Evolutionary conservation across 2,888 invertebrate species (phyloP).

Genomic region (Gryllus longicercus): DNA sequence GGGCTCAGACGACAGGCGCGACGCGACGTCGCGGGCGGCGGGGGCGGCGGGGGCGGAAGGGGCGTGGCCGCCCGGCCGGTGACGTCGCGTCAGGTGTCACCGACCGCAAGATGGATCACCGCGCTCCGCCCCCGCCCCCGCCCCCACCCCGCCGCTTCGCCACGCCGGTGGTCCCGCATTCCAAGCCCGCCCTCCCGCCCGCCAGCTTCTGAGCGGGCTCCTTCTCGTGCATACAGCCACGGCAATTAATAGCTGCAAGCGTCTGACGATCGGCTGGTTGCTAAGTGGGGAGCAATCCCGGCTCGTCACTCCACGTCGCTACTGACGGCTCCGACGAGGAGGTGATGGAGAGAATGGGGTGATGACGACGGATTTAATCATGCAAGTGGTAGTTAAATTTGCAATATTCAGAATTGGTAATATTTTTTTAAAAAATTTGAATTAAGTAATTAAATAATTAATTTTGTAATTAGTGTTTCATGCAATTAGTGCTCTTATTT

Average conservation of each 20-base stretch:
- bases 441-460: too few relatives aligned
- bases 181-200: background rate
- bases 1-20: too few relatives aligned
- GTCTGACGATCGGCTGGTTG: background rate
- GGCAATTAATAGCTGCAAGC: background rate
- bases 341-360: too few relatives aligned
- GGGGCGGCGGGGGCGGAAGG: background rate
- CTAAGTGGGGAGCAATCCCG: background rate
- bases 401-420: too few relatives aligned
- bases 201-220: background rate
- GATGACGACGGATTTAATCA: too few relatives aligned
- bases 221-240: background rate
- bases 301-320: background rate
- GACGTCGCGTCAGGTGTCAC: background rate
- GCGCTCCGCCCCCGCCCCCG: too few relatives aligned
- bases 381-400: too few relatives aligned
- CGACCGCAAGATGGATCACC: conserved; percentile 10
- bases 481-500: too few relatives aligned
- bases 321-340: background rate
- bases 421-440: too few relatives aligned
- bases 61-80: background rate
- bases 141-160: background rate
- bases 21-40: background rate
- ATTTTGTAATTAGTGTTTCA: too few relatives aligned
- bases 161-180: background rate